phyloP scores from a whole-genome alignment of 2,888 invertebrate genomes.

The Geophilus truncorum region DNA sequence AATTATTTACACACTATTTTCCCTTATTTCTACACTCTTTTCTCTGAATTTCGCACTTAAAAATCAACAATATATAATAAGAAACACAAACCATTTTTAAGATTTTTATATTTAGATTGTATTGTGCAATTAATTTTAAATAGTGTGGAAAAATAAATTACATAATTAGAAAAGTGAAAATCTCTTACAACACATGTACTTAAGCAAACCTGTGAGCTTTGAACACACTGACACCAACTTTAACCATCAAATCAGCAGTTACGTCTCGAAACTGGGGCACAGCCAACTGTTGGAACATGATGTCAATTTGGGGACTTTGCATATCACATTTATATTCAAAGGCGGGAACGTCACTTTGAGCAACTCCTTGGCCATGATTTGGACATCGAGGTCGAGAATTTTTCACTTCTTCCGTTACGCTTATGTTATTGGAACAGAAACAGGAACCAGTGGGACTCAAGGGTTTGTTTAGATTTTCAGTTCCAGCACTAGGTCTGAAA shows the following conservation, averaged over 20 bases:
- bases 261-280: neutral
- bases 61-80: neutral
- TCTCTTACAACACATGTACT: too few species aligned
- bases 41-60: slow-evolving; percentile 19
- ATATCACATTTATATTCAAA: neutral
- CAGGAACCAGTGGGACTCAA: neutral
- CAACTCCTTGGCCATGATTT: too few species aligned
- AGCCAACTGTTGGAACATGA: neutral
- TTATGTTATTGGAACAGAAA: neutral
- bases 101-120: too few species aligned
- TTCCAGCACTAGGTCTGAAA: neutral
- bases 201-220: neutral
- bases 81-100: too few species aligned
- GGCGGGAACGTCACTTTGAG: neutral
- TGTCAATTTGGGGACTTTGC: neutral
- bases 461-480: neutral
- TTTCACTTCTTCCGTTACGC: neutral
- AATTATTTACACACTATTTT: too few species aligned
- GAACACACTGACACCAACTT: neutral
- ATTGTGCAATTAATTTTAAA: too few species aligned
- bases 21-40: too few species aligned
- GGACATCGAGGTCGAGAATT: neutral
- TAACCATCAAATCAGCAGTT: slow-evolving; percentile 13
- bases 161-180: too few species aligned
- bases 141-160: too few species aligned